Evolutionary conservation across 53 echinoderm and acorn worm genomes (phyloP).

Genomic region (Zoroaster sp.): DNA sequence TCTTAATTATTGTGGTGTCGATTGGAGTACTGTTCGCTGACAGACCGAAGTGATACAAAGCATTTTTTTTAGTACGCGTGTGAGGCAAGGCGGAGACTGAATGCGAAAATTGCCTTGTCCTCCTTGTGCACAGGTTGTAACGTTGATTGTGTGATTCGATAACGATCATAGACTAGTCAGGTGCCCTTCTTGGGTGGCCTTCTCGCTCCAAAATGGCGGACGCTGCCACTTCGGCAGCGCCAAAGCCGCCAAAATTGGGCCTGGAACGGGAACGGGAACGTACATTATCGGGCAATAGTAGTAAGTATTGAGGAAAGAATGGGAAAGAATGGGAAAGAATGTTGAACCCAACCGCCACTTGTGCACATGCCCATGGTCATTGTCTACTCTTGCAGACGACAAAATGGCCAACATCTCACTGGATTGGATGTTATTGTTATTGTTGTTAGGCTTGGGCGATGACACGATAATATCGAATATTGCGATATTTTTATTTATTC

Average conservation of each 20-base stretch:
- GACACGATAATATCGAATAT: too few species aligned
- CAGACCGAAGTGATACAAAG: background rate
- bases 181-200: background rate
- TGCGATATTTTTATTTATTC: too few species aligned
- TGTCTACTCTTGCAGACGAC: too few species aligned
- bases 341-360: too few species aligned
- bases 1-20: background rate
- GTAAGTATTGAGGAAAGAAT: constrained; percentile 26
- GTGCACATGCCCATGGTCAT: too few species aligned
- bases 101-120: too few species aligned
- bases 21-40: background rate
- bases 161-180: background rate
- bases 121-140: background rate
- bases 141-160: background rate
- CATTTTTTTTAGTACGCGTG: background rate
- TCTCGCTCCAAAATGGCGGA: constrained; percentile 56
- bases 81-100: background rate
- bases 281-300: constrained; percentile 61
- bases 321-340: too few species aligned
- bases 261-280: constrained; percentile 68
- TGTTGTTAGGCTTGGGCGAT: too few species aligned
- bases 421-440: too few species aligned
- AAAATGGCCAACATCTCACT: too few species aligned
- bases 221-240: constrained; percentile 4
- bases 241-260: constrained; percentile 34